A percentile compares a stretch with the other conserved stretches of the same genome.
Conservation (phyloP, 2,888 invertebrate species). For the Tromatobia lineatoria region DNA sequence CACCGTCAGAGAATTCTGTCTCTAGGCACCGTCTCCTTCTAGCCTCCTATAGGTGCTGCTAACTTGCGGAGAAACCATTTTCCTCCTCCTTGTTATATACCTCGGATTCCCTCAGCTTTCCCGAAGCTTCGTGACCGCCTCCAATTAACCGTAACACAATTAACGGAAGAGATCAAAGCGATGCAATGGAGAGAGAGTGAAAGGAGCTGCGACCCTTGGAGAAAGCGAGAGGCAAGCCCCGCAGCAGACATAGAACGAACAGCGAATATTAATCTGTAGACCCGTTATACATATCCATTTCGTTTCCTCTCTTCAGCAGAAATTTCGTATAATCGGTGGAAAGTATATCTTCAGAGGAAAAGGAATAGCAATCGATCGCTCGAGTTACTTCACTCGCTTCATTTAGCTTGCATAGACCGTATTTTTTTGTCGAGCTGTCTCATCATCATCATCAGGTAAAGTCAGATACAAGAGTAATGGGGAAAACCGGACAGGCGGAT, state of each 20-base stretch:
- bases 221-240: constrained; percentile 6
- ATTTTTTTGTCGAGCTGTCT: not conserved
- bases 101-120: constrained; percentile 58
- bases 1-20: not conserved
- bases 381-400: constrained; percentile 9
- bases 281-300: constrained; percentile 13
- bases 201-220: constrained; percentile 6
- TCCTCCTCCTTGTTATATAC: constrained; percentile 7
- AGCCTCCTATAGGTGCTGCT: not conserved
- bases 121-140: constrained; percentile 60
- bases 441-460: not conserved
- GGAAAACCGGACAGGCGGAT: no score
- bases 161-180: constrained; percentile 68
- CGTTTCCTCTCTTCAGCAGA: not conserved
- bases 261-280: constrained; percentile 51
- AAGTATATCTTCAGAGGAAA: constrained; percentile 21
- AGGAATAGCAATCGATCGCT: constrained; percentile 9
- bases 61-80: constrained; percentile 20
- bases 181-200: constrained; percentile 35
- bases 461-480: not conserved
- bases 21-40: not conserved
- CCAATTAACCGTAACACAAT: constrained; percentile 68
- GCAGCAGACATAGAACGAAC: constrained; percentile 25
- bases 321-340: constrained; percentile 10
- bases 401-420: constrained; percentile 1